phyloP scores from a whole-genome alignment of 2,888 invertebrate species.

The Melitaea athalia region DNA sequence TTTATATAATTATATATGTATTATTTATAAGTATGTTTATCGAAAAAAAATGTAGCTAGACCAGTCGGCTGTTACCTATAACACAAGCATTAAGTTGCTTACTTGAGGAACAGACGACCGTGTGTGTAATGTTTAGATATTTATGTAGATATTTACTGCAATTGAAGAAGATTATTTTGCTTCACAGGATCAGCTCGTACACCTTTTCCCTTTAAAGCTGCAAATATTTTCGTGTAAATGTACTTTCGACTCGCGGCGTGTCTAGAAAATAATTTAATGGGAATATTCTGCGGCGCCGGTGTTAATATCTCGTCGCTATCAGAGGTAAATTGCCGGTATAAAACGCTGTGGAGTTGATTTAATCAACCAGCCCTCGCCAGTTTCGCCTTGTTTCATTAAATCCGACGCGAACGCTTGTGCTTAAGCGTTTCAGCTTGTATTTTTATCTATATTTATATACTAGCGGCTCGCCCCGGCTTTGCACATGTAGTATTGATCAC shows the following conservation, averaged over 20 bases:
- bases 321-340: constrained; percentile 1
- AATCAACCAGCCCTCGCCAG: constrained; percentile 1
- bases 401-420: not conserved
- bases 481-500: too few species aligned
- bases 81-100: too few species aligned
- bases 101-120: too few species aligned
- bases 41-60: too few species aligned
- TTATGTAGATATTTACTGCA: not conserved
- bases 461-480: not conserved
- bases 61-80: too few species aligned
- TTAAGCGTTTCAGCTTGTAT: constrained; percentile 2
- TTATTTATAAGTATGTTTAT: too few species aligned
- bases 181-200: too few species aligned
- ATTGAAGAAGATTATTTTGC: not conserved
- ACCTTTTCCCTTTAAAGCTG: too few species aligned
- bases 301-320: constrained; percentile 9
- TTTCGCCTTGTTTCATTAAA: constrained; percentile 5
- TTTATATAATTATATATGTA: too few species aligned
- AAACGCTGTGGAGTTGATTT: not conserved
- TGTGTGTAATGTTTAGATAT: too few species aligned
- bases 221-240: not conserved
- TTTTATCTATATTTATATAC: constrained; percentile 3
- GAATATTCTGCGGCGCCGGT: not conserved
- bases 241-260: not conserved
- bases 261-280: not conserved